Evolutionary conservation across 2,888 invertebrate genomes (phyloP), one percentile per base, ranked within the genome.

Genomic region (Dryomyza anilis): DNA sequence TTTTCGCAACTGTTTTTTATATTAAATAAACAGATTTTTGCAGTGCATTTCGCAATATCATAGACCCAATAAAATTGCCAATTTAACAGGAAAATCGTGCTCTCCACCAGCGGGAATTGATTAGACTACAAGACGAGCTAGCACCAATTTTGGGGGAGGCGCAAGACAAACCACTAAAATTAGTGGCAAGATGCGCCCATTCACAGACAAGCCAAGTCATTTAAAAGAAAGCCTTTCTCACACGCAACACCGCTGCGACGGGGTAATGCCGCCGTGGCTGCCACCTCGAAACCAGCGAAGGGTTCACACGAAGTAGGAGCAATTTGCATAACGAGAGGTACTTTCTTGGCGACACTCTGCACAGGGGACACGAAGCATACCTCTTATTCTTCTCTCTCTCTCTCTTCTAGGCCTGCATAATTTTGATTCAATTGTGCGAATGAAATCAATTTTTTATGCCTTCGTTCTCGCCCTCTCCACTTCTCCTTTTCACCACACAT

Each of bases 371-470:
- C 25, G 3, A 33, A 16, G 14, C 56, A 19, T 21, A 36, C 23
- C 5, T 30, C 14, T 1, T 43, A 2, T 29, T n/a, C 19, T 8
- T 1, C 19, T 16, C 29, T 19, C 16, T 14, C 19, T 29, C 27
- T 19, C 23, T 8, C 14, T 14, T 21, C 5, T 4, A 1, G 16
- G 12, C 25, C 10, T 39, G 27, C 29, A 57, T 73, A 72, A 69
- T 67, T 70, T 59, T 58, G 25, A 57, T 53, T 29, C 21, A 23
- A 65, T 60, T 64, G 25, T 39, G 61, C 61, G 61, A 61, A 19
- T 58, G 30, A 57, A 65, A 65, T 65, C 62, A 61, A 61, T 65
- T 65, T 62, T 43, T n/a, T 43, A 61, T 61, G 65, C 65, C 58
- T 60, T 57, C 36, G 39, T 21, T 50, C 7, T n/a, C 4, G 12